These are phyloP conservation scores for Malurus alboscapulatus DNA, from an alignment of 2,113 vertebrate species.

Conservation along the genomic window DNA sequence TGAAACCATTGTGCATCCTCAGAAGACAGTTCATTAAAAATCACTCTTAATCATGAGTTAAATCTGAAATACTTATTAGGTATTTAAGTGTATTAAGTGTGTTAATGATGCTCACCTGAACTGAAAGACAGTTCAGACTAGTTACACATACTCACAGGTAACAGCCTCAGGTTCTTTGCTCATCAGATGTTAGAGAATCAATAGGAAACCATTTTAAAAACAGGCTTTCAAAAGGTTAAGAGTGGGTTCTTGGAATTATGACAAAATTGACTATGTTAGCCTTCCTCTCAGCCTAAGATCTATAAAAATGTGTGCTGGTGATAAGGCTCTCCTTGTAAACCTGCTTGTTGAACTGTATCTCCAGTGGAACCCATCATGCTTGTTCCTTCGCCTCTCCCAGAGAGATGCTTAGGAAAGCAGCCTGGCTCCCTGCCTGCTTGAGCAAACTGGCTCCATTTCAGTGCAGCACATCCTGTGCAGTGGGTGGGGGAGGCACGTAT, in stretches of 20 bases:
- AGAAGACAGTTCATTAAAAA: not conserved
- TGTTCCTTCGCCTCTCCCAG: not conserved
- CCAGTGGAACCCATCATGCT: not conserved
- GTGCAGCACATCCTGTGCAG: not conserved
- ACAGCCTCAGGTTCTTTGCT: not conserved
- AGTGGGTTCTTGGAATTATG: not conserved
- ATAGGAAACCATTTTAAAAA: not conserved
- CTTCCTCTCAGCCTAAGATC: not conserved
- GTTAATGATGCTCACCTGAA: too few species aligned
- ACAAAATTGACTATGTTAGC: not conserved
- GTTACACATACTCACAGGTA: not conserved
- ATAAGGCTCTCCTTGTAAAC: not conserved
- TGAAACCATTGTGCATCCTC: not conserved
- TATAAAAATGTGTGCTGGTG: not conserved
- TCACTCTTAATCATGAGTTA: not conserved
- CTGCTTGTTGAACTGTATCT: not conserved
- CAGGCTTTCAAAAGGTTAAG: not conserved
- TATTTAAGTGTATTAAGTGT: too few species aligned
- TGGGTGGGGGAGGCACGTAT: not conserved
- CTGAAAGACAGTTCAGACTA: not conserved
- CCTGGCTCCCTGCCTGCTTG: not conserved
- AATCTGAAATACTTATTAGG: not conserved
- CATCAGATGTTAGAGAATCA: not conserved
- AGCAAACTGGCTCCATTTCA: not conserved
- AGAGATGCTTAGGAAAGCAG: not conserved